These are phyloP conservation scores for Rhabdornis inornatus DNA, from an alignment of 2,113 vertebrate genomes.

Conservation along the genomic window DNA sequence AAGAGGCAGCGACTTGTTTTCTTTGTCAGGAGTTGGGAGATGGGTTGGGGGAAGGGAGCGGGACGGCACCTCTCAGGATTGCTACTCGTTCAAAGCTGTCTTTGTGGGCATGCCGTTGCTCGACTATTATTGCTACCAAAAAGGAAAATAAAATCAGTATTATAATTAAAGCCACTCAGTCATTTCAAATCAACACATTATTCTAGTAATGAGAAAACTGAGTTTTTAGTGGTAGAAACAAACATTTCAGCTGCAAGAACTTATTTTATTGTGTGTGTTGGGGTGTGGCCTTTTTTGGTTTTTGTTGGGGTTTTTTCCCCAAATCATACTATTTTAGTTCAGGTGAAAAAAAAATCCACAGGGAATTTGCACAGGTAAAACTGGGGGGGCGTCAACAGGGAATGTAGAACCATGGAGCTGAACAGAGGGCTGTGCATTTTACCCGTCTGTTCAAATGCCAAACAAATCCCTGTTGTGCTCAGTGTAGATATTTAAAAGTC, in stretches of 20 bases:
- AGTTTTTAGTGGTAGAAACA: not conserved
- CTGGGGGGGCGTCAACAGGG: too few relatives aligned
- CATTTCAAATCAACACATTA: not conserved
- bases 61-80: not conserved
- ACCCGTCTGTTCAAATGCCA: not conserved
- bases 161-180: not conserved
- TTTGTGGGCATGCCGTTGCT: not conserved
- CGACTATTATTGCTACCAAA: not conserved
- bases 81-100: not conserved
- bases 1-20: conserved; percentile 38
- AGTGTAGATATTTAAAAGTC: not conserved
- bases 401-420: not conserved
- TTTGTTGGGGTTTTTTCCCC: not conserved
- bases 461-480: not conserved
- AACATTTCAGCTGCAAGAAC: not conserved
- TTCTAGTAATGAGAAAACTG: not conserved
- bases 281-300: not conserved
- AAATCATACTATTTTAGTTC: not conserved
- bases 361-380: not conserved
- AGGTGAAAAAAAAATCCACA: not conserved
- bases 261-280: not conserved
- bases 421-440: not conserved
- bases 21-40: conserved; percentile 1
- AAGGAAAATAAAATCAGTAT: not conserved
- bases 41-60: not conserved